Evolutionary conservation across 2,888 invertebrate genomes (phyloP).

Genomic region (Tuta absoluta): DNA sequence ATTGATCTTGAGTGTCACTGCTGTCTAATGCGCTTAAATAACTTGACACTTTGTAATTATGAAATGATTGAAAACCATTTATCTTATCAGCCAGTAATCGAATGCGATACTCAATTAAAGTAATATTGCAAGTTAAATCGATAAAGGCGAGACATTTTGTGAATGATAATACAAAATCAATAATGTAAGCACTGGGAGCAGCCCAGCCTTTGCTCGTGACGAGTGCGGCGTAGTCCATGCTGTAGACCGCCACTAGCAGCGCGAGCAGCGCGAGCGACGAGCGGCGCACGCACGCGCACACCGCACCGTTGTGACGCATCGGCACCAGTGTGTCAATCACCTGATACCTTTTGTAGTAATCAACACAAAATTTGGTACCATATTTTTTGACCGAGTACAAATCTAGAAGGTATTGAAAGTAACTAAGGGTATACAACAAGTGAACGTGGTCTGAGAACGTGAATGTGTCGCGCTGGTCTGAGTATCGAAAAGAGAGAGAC

Average conservation of each 20-base stretch:
- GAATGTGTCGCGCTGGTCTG: background rate
- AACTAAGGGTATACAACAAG: background rate
- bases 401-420: background rate
- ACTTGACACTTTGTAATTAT: background rate
- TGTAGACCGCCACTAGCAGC: background rate
- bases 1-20: background rate
- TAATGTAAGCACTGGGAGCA: background rate
- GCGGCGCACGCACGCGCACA: background rate
- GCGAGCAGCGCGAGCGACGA: background rate
- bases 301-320: background rate
- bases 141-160: background rate
- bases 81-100: background rate
- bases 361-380: background rate
- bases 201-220: background rate
- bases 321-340: background rate
- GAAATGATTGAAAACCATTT: background rate
- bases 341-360: conserved; percentile 2
- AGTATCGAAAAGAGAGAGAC: background rate
- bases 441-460: background rate
- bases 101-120: background rate
- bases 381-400: conserved; percentile 2
- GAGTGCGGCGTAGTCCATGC: background rate
- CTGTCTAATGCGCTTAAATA: background rate
- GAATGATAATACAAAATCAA: background rate
- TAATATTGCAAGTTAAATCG: background rate